A percentile compares a stretch with the other conserved stretches of the same genome.
Evolutionary conservation across 2,888 invertebrate genomes (phyloP).

Genomic region (Tachina fera): DNA sequence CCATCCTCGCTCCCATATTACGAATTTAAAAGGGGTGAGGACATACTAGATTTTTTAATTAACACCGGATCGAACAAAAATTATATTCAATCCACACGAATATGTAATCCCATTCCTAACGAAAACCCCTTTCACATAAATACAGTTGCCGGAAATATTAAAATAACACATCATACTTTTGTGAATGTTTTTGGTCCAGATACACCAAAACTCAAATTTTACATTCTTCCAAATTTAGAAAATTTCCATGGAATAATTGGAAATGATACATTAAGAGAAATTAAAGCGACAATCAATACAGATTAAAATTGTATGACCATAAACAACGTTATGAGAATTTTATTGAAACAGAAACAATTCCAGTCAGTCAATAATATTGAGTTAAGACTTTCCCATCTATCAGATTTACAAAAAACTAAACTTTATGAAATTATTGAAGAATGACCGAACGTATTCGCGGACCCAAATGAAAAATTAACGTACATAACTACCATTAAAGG

Average conservation of each 20-base stretch:
- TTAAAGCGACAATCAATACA: conserved; percentile 14
- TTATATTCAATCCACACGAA: background rate
- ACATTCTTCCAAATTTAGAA: background rate
- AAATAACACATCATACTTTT: conserved; percentile 2
- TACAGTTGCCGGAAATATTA: background rate
- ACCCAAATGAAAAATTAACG: background rate
- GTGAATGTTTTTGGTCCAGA: conserved; percentile 2
- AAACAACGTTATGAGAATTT: background rate
- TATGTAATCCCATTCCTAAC: background rate
- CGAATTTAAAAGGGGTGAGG: conserved; percentile 3
- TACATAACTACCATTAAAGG: too few species aligned
- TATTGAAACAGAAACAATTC: background rate
- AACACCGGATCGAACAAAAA: background rate
- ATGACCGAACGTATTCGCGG: background rate
- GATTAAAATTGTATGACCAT: conserved; percentile 6
- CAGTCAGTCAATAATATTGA: background rate
- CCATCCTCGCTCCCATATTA: background rate
- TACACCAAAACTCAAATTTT: background rate
- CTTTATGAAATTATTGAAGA: background rate
- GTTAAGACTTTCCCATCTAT: background rate
- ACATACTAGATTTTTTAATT: conserved; percentile 1
- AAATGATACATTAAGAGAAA: background rate
- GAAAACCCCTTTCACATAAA: background rate
- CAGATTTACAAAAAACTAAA: background rate
- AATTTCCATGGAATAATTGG: conserved; percentile 3